phyloP scores from a whole-genome alignment of 2,888 invertebrate species.

The Malthinus flaveolus region DNA sequence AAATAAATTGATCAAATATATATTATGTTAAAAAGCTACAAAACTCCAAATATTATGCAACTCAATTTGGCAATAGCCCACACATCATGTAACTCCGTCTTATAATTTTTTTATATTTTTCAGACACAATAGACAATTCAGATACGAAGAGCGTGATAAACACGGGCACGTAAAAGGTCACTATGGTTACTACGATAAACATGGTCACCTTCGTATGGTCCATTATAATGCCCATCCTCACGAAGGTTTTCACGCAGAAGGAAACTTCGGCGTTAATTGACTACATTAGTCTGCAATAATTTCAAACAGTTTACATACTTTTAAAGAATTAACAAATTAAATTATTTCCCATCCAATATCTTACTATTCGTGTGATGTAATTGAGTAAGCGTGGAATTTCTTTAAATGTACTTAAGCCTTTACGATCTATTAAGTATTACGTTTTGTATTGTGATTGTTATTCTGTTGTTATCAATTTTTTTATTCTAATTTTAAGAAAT shows the following conservation, averaged over 20 bases:
- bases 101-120: constrained; percentile 37
- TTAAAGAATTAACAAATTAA: constrained; percentile 5
- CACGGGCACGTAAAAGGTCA: constrained; percentile 78
- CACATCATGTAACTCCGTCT: background rate
- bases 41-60: background rate
- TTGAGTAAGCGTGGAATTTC: background rate
- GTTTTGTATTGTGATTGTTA: constrained; percentile 25
- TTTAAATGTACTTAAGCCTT: background rate
- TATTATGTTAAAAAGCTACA: background rate
- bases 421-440: background rate
- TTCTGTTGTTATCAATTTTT: constrained; percentile 23
- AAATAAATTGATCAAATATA: background rate
- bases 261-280: constrained; percentile 32
- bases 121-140: constrained; percentile 80
- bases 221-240: constrained; percentile 75
- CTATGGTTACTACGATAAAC: constrained; percentile 78
- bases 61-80: background rate
- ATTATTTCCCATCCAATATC: constrained; percentile 1
- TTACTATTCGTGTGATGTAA: background rate
- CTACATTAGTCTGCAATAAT: constrained; percentile 5
- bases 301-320: constrained; percentile 2
- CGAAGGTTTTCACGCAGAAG: constrained; percentile 67
- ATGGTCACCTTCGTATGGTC: constrained; percentile 74
- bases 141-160: constrained; percentile 76
- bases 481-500: constrained; percentile 1